Evolutionary conservation across 2,797 vertebrate genomes (phyloP), one percentile per base, ranked within the genome.

Genomic region (Podargus strigoides): DNA sequence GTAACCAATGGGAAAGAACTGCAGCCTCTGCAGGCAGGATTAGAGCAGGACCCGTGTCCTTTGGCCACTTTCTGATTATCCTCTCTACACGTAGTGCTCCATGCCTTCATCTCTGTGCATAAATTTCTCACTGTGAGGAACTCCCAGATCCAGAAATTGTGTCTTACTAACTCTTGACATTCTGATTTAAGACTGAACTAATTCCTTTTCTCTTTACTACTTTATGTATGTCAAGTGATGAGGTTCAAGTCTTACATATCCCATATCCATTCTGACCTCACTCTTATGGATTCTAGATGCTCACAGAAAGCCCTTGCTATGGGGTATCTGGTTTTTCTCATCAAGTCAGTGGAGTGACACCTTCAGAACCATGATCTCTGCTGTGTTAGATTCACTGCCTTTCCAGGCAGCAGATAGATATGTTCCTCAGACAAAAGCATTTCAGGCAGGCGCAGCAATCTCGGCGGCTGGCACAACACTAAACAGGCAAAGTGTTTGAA

Each of bases 361-460:
- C 77, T 93, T 58, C 79, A 93, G 87, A 95, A 89, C 66, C 49
- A 13, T 10, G 26, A 80, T 73, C 23, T 47, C 50, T 21, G 28
- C 4, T 1, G 0, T 9, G 41, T 32, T 32, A 26, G 20, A 62
- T 59, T 50, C 11, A 7, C 58, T 7, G 2, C 22, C n/a, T 90
- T 75, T 77, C 58, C 46, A 39, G 58, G 59, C 3, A 2, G 11
- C 32, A 63, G 41, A 41, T 1, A 47, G 32, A 22, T 39, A 72
- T 7, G 24, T 28, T 85, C 53, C 46, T 85, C 62, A 52, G 60
- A 44, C 30, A 4, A 47, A 49, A 62, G 12, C 4, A 1, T 11
- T 78, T 62, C 32, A 62, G 62, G 50, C n/a, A 60, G 42, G 34
- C 36, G 13, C 15, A 26, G 44, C 16, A n/a, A 26, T 8, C 41